Percentiles rank a stretch among this genome's conserved stretches.
Conservation (phyloP, 2,113 vertebrate species). For the Salvelinus sp. region DNA sequence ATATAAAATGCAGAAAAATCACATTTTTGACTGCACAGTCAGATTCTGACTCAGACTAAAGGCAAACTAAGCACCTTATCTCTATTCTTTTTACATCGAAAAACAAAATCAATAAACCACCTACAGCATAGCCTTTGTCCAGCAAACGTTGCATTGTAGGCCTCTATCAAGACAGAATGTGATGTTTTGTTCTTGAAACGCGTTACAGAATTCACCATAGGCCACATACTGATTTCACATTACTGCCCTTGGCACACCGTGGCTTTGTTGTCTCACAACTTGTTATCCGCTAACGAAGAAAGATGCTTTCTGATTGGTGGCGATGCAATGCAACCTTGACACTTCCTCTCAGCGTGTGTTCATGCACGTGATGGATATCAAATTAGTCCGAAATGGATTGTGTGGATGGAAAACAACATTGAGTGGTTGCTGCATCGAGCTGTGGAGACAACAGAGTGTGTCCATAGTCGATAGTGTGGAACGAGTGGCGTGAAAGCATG, state of each 20-base stretch:
- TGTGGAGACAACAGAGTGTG: background rate
- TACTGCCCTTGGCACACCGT: slow-evolving; percentile 1
- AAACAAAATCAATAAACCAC: slow-evolving; percentile 53
- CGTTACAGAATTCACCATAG: slow-evolving; percentile 37
- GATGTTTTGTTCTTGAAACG: slow-evolving; percentile 26
- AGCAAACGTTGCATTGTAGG: slow-evolving; percentile 16
- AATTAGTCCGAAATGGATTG: slow-evolving; percentile 1
- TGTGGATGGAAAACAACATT: background rate
- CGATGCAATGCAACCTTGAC: background rate
- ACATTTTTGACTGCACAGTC: no score
- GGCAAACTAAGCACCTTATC: background rate
- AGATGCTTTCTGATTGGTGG: background rate
- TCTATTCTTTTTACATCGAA: slow-evolving; percentile 45
- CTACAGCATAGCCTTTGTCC: slow-evolving; percentile 42
- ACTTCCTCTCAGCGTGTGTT: background rate
- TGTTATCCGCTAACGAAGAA: slow-evolving; percentile 16
- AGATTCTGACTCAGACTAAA: no score
- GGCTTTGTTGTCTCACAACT: slow-evolving; percentile 7
- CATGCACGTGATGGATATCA: slow-evolving; percentile 8
- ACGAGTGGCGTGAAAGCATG: background rate
- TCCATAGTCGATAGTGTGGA: slow-evolving; percentile 4
- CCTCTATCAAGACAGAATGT: background rate
- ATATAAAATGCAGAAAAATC: no score
- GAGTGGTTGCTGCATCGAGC: background rate
- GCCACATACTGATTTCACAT: slow-evolving; percentile 29